These are phyloP conservation scores for Pelecanus crispus DNA, from an alignment of 2,113 vertebrate species.

Conservation along the genomic window DNA sequence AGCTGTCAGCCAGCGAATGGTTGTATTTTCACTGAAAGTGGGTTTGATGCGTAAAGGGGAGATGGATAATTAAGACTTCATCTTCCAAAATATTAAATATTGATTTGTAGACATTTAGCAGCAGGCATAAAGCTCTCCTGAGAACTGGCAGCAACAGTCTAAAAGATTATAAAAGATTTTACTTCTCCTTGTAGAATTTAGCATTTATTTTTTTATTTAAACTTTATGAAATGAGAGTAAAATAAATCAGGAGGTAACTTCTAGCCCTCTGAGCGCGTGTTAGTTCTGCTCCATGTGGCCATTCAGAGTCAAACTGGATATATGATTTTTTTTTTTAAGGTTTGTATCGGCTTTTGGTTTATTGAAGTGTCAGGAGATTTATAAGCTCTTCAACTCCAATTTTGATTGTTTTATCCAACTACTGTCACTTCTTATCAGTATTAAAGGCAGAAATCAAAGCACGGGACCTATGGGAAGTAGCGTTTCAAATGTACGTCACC, in stretches of 20 bases:
- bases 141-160: constrained; percentile 65
- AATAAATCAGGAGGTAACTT: constrained; percentile 55
- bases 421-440: constrained; percentile 79
- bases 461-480: constrained; percentile 47
- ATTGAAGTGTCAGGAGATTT: constrained; percentile 79
- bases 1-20: constrained; percentile 21
- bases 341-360: constrained; percentile 72
- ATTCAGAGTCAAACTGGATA: constrained; percentile 41
- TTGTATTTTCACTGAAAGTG: constrained; percentile 57
- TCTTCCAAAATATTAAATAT: constrained; percentile 77
- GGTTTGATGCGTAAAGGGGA: constrained; percentile 63
- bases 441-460: constrained; percentile 74
- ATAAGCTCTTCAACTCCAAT: constrained; percentile 76
- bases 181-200: constrained; percentile 68
- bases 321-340: constrained; percentile 17
- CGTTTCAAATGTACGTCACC: not conserved
- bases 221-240: constrained; percentile 64
- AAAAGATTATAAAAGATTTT: constrained; percentile 72
- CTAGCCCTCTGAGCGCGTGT: not conserved
- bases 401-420: constrained; percentile 80
- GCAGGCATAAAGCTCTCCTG: constrained; percentile 68
- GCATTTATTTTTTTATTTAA: constrained; percentile 67
- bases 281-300: constrained; percentile 22
- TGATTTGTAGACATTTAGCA: constrained; percentile 75
- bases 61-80: constrained; percentile 74